Base-by-base conservation (phyloP, 2,797 vertebrate species). In the Arnoldichthys spilopterus region DNA sequence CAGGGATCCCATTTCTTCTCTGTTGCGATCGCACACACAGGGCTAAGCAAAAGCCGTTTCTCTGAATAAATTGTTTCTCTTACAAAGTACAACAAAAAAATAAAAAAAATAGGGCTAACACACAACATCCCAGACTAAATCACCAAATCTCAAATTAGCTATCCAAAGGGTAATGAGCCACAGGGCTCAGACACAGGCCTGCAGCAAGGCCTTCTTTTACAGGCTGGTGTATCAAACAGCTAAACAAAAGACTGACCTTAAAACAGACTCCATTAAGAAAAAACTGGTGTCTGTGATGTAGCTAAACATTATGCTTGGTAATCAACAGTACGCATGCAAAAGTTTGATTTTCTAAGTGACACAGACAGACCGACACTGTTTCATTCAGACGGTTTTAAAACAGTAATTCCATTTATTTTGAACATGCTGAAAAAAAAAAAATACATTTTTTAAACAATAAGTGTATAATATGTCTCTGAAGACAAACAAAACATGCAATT, bases 1-100 rank as follows among this genome's bases (percentile, higher is more conserved):
- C 71, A 45, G 26, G 78, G 34, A 67, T 87, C 83, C 83, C 12
- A 74, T 86, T 84, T 81, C 82, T 68, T 62, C 61, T 43, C 37
- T 74, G 54, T 67, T 74, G 43, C 73, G 34, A 26, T n/a, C 47
- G 71, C n/a, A 66, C 69, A 74, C 51, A 63, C 20, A 34, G 40
- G 22, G 47, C 9, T 40, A 13, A 37, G 54, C 54, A 47, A 68
- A 59, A 54, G 74, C 54, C 11, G 0, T 16, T 56, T 24, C 20
- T n/a, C 28, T 70, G 26, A 34, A 53, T 26, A 32, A 51, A 51
- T 9, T 0, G 16, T 28, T 28, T 78, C 16, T 11, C 3, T 0
- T 40, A 63, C 45, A 72, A 62, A 62, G 32, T 40, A 3, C 0
- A 30, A 40, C 26, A 66, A 30, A 40, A 3, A 22, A 6, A 37